Evolutionary conservation across 2,797 vertebrate species (phyloP), one percentile per base, ranked within the genome.

Genomic region (Melanotaenia boesemani): DNA sequence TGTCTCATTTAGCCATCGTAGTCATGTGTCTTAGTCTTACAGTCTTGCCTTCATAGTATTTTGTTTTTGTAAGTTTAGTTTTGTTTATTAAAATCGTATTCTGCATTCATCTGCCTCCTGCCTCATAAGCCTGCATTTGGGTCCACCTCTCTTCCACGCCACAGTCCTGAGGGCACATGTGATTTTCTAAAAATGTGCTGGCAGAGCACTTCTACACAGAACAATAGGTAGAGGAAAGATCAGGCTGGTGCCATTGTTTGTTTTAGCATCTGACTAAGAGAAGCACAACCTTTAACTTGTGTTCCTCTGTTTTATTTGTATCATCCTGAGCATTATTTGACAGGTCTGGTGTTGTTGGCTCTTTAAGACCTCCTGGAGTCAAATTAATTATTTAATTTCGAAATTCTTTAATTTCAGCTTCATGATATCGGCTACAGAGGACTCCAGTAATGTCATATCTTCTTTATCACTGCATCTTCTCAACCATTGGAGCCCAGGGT

Each of bases 101-200:
- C 32, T 32, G 7, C 6, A 34, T 34, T 34, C 6, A 6, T 32
- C 32, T 32, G 6, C 32, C 32, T 34, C 32, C 32, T 32, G 7
- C 32, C 6, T 34, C 32, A 6, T 7, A 34, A 34, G 32, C 32
- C 32, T 34, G 6, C 32, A 34, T 34, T 34, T 30, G 28, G 28
- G 28, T 30, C 4, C 28, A 30, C 28, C 28, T 30, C 28, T 30
- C 28, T 30, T 34, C 7, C 6, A 34, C 1, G 6, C 32, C 32
- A 34, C 32, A 34, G 32, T 34, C 32, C 32, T 34, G 32, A 34
- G 6, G 7, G 20, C 48, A 30, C 58, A 67, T 77, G 70, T 77
- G 66, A 80, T 84, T 84, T 79, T 26, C 72, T 67, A 75, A 86
- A 92, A 90, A 86, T 84, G 77, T 86, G 84, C 86, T 78, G 63